These are phyloP conservation scores for Phymanthus crucifer DNA, from an alignment of 92 coral and sea anemone genomes.

Conservation along the genomic window DNA sequence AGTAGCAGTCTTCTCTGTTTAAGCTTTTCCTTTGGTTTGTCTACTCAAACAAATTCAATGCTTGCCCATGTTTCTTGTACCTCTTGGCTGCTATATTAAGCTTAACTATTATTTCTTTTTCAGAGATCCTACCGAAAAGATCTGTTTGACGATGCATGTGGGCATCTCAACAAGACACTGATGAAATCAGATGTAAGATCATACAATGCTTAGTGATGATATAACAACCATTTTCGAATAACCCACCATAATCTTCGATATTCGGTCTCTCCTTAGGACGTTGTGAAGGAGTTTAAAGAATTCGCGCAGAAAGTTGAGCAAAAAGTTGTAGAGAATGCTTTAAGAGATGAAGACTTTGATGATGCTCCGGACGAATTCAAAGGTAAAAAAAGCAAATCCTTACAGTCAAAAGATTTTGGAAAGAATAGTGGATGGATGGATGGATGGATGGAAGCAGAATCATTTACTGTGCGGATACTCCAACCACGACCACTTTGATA, in stretches of 20 bases:
- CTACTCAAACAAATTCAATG: background rate
- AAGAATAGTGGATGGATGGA: background rate
- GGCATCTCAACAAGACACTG: slow-evolving; percentile 76
- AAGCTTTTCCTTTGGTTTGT: background rate
- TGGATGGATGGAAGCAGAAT: background rate
- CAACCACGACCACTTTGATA: background rate
- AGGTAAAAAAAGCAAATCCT: slow-evolving; percentile 54
- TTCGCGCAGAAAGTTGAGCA: slow-evolving; percentile 84
- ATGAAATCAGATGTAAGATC: slow-evolving; percentile 80
- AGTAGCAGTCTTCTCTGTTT: background rate
- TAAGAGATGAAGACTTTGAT: slow-evolving; percentile 86
- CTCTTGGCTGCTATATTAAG: background rate
- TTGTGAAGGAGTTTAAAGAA: slow-evolving; percentile 63
- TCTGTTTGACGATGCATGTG: slow-evolving; percentile 80
- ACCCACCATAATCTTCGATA: no score
- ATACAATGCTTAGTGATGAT: background rate
- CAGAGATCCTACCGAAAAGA: slow-evolving; percentile 93
- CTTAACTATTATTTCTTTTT: slow-evolving; percentile 17
- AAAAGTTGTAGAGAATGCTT: slow-evolving; percentile 67
- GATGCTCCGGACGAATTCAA: slow-evolving; percentile 96
- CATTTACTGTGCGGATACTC: no score
- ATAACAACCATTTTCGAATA: background rate
- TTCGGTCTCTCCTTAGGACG: no score
- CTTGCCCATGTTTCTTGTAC: background rate
- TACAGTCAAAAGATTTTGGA: no score